Base-by-base conservation (phyloP, 2,113 vertebrate species). In the Psophia crepitans region DNA sequence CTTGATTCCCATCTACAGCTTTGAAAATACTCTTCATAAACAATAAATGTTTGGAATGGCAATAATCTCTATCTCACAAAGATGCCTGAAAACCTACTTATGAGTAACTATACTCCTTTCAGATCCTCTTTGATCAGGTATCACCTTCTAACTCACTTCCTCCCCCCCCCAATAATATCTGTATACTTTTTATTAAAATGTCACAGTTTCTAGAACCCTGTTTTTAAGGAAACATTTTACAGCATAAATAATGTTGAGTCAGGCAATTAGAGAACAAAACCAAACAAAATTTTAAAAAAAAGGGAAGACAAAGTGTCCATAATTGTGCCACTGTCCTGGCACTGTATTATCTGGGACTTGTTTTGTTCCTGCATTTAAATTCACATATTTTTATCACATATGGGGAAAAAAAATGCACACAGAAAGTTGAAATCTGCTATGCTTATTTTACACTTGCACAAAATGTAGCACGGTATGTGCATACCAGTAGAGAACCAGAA, bases 121-220 rank as follows among this genome's bases (percentile, higher is more conserved):
- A 78, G 73, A 93, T 75, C 33, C 35, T 76, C 82, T 95, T 91
- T 94, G 79, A 86, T 83, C 85, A 93, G 71, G 56, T 87, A 87
- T 19, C 79, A 74, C 51, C 68, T 84, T 77, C 70, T 80, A 80
- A 91, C 53, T 89, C 28, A 84, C 43, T 53, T 89, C 65, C 44
- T 46, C 32, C 32, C 32, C 12, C 35, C 43, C 33, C 8, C 56
- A 48, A 30, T 63, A 70, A 32, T 83, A 90, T 57, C 51, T 90
- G 21, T 75, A 51, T 70, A 56, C 56, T 56, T 83, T 78, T 83
- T 63, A 86, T 74, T 92, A 63, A 93, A 90, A 86, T 51, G 37
- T 21, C 27, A 74, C 4, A 5, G 9, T 93, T 87, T 85, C 70
- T 69, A 80, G 60, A 84, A 77, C 43, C 20, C 21, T 90, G 14